Evolutionary conservation across 2,888 invertebrate species (phyloP), one percentile per base, ranked within the genome.

Genomic region (Pomacea canaliculata): DNA sequence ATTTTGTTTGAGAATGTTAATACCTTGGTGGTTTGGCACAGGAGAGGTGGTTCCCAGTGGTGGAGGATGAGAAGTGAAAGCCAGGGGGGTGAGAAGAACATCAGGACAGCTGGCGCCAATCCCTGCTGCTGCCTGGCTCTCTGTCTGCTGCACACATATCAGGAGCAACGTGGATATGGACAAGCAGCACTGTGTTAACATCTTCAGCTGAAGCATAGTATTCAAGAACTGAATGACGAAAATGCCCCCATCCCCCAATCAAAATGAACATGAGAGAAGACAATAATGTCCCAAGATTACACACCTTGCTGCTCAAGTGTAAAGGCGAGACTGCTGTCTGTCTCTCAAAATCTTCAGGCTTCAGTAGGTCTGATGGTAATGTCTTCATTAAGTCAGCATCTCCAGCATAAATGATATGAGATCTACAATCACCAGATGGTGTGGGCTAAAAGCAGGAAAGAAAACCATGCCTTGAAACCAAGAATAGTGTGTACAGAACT

Each of bases 281-380:
- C 23, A 37, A 3, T 37, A 5, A 37, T 56, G 51, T 56, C 12
- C 10, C 4, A 16, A 56, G 12, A 56, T 56, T 56, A 56, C 8
- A 7, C 51, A 56, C 51, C 51, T 56, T 56, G 51, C 16, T 56
- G 16, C 51, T 56, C 51, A 56, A 16, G 51, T 7, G 51, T 56
- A 16, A 56, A 56, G 51, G 51, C 4, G 51, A 56, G 51, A 56
- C 51, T 56, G 51, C 16, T 56, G 51, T 56, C 51, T 56, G 51
- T 46, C 59, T 73, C 46, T 73, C 74, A 74, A 74, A 74, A 62
- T 74, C 74, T n/a, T 68, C 74, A 19, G 74, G 74, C 23, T 67
- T 74, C 23, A 74, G 68, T 19, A 74, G 74, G 51, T 70, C 70
- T 49, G 74, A 68, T 46, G 73, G n/a, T 7, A n/a, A 48, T 18